Evolutionary conservation across 2,113 vertebrate species (phyloP).

Genomic region (Protobothrops mucrosquamatus): DNA sequence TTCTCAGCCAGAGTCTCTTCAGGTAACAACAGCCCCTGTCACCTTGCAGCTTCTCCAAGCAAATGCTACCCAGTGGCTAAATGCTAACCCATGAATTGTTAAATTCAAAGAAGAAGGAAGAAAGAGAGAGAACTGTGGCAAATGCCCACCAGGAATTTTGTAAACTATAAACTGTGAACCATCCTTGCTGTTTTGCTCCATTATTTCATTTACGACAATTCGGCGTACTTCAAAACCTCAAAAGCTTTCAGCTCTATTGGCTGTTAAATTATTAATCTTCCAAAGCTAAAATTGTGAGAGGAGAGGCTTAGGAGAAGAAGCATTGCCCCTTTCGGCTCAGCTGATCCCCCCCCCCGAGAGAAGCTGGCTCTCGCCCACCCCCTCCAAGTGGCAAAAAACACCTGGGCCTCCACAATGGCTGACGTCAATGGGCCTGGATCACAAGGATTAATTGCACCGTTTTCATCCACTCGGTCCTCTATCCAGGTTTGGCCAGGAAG

Average conservation of each 20-base stretch:
- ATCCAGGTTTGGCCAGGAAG: neutral
- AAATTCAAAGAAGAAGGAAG: neutral
- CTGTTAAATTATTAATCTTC: neutral
- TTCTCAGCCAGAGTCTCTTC: neutral
- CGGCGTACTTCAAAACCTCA: neutral
- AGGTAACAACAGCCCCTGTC: neutral
- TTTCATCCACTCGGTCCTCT: neutral
- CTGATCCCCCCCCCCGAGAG: neutral
- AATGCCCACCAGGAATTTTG: neutral
- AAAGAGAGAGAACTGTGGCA: neutral
- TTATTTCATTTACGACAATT: neutral
- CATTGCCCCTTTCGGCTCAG: neutral
- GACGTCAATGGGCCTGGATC: neutral
- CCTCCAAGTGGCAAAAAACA: neutral
- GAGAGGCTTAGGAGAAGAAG: neutral
- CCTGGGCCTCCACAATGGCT: neutral
- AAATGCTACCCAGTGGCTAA: no score
- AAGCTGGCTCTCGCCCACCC: neutral
- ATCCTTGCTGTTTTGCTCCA: neutral
- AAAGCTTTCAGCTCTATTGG: neutral
- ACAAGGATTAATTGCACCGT: neutral
- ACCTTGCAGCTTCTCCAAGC: neutral
- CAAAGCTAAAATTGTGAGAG: neutral
- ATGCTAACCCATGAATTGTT: neutral
- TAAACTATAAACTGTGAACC: neutral